Conservation (phyloP, 2,888 invertebrate species). For the Amphipoea oculea region DNA sequence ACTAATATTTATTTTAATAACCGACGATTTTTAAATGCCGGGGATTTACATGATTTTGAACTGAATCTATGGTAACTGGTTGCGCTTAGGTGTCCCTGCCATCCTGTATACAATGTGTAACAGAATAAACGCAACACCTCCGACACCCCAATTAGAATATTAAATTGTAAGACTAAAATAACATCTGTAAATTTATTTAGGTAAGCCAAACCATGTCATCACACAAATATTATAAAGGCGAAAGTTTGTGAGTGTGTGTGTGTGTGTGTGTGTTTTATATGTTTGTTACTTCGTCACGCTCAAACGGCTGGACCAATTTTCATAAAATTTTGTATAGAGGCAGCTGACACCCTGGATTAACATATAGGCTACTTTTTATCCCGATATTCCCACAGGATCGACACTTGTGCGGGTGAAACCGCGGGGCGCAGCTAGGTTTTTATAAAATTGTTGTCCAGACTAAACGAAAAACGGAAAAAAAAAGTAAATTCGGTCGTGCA, state of each 20-base stretch:
- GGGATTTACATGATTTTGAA: not conserved
- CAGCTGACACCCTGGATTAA: too few relatives aligned
- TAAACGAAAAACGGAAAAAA: not conserved
- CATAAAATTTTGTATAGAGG: too few relatives aligned
- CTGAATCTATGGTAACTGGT: too few relatives aligned
- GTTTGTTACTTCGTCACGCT: too few relatives aligned
- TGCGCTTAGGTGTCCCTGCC: too few relatives aligned
- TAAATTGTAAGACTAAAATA: not conserved
- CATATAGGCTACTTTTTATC: too few relatives aligned
- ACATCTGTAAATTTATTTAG: not conserved
- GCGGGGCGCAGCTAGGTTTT: not conserved
- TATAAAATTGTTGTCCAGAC: not conserved
- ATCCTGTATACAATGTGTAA: not conserved
- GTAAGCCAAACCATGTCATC: not conserved
- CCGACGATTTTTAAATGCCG: not conserved
- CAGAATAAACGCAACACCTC: not conserved
- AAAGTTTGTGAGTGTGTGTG: too few relatives aligned
- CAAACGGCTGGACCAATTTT: too few relatives aligned
- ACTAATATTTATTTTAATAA: not conserved
- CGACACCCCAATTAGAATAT: not conserved
- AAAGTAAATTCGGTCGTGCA: not conserved
- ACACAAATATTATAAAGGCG: too few relatives aligned
- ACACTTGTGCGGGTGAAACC: too few relatives aligned
- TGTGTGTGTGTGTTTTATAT: too few relatives aligned
- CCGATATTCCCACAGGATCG: too few relatives aligned